Evolutionary conservation across 1,140 invertebrate species (phyloP).

Genomic region (Sipha flava): DNA sequence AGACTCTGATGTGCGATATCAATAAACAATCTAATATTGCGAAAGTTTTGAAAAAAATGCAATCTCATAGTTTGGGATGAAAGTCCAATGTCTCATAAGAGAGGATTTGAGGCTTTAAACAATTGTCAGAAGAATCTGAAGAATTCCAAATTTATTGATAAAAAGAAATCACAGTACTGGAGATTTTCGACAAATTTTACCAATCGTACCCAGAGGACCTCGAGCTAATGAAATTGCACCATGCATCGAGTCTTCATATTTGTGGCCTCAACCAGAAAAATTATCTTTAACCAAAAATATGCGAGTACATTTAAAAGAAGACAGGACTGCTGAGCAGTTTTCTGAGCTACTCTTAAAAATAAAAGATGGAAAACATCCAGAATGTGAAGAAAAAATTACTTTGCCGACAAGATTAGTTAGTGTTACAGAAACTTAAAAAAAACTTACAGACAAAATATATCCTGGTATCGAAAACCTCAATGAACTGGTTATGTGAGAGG

Average conservation of each 20-base stretch:
- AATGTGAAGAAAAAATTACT: no score
- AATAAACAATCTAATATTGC: constrained; percentile 34
- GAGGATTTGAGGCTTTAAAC: no score
- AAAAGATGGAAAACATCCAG: constrained; percentile 18
- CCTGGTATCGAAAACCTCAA: constrained; percentile 42
- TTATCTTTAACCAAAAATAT: constrained; percentile 34
- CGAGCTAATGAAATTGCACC: no score
- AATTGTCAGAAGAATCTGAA: no score
- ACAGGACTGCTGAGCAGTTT: constrained; percentile 35
- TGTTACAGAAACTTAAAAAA: constrained; percentile 38
- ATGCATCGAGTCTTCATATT: constrained; percentile 40
- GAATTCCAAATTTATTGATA: constrained; percentile 26
- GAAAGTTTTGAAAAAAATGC: no score
- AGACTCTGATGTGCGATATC: constrained; percentile 37
- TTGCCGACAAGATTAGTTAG: constrained; percentile 36
- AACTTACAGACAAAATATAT: no score
- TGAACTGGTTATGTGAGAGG: constrained; percentile 42
- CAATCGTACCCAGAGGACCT: constrained; percentile 37
- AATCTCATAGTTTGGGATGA: no score
- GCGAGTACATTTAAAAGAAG: no score
- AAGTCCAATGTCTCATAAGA: no score
- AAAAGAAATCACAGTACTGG: constrained; percentile 39
- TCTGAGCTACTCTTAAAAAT: no score
- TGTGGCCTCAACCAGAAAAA: constrained; percentile 38
- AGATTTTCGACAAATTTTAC: no score